Conservation (phyloP, 2,113 vertebrate genomes). For the Corythornis cristatus region DNA sequence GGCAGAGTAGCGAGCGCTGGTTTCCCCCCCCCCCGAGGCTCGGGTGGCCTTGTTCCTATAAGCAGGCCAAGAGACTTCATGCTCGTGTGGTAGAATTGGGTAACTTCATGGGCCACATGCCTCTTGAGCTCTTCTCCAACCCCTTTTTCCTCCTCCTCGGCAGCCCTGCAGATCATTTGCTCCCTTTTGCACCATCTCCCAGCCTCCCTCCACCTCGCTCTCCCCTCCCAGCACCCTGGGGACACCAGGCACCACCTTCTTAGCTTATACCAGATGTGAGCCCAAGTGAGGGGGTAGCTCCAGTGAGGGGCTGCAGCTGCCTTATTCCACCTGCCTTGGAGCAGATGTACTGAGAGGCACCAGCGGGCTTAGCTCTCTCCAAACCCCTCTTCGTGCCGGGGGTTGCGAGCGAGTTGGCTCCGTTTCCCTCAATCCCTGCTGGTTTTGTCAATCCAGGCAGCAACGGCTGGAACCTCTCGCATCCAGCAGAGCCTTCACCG, state of each 20-base stretch:
- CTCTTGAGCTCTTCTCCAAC: not conserved
- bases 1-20: rapidly evolving
- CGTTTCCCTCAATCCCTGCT: not conserved
- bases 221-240: not conserved
- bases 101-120: rapidly evolving
- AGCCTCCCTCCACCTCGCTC: not conserved
- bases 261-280: not conserved
- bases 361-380: constrained; percentile 1
- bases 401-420: not conserved
- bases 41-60: rapidly evolving
- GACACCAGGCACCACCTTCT: not conserved
- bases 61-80: not conserved
- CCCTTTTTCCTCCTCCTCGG: rapidly evolving
- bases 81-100: rapidly evolving
- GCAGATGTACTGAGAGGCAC: not conserved
- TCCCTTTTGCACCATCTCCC: not conserved
- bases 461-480: not conserved
- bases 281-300: not conserved
- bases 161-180: not conserved
- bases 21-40: rapidly evolving
- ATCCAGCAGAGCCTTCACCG: not conserved
- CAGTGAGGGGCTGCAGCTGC: not conserved
- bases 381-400: not conserved
- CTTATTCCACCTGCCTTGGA: constrained; percentile 22
- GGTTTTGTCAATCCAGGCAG: constrained; percentile 19